These are phyloP conservation scores for Adineta ricciae DNA, from an alignment of 2,888 invertebrate genomes.

Conservation along the genomic window DNA sequence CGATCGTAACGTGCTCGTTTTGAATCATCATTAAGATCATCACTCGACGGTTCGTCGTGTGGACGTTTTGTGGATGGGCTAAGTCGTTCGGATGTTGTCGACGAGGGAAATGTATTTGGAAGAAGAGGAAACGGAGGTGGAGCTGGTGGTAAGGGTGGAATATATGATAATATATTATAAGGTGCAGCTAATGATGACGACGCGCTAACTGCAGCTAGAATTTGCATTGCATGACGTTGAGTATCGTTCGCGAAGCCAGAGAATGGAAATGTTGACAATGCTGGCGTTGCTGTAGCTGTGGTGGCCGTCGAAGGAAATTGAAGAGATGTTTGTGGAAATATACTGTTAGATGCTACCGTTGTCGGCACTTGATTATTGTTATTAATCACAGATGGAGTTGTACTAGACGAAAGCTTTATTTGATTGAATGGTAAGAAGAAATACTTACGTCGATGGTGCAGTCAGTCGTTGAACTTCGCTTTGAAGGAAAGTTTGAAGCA, in stretches of 20 bases:
- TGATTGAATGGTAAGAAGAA: neutral
- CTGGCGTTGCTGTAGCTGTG: neutral
- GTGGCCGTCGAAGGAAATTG: neutral
- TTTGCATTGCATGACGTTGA: slow-evolving; percentile 1
- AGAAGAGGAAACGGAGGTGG: neutral
- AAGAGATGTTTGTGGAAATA: neutral
- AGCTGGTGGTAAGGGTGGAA: neutral
- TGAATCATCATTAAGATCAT: neutral
- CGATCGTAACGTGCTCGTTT: neutral
- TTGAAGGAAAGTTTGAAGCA: neutral
- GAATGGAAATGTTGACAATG: neutral
- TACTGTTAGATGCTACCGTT: neutral
- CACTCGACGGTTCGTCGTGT: neutral
- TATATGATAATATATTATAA: neutral
- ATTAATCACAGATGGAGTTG: neutral
- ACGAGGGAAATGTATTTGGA: neutral
- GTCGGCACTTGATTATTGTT: neutral
- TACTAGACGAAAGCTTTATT: neutral
- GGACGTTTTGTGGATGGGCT: neutral
- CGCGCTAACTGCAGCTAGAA: neutral
- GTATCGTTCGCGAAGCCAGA: neutral
- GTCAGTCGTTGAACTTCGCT: slow-evolving; percentile 3
- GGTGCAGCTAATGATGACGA: neutral
- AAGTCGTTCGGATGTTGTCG: neutral
- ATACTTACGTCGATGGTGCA: neutral